These are phyloP conservation scores for Halcyon malimbica DNA, from an alignment of 2,113 vertebrate genomes.

Conservation along the genomic window DNA sequence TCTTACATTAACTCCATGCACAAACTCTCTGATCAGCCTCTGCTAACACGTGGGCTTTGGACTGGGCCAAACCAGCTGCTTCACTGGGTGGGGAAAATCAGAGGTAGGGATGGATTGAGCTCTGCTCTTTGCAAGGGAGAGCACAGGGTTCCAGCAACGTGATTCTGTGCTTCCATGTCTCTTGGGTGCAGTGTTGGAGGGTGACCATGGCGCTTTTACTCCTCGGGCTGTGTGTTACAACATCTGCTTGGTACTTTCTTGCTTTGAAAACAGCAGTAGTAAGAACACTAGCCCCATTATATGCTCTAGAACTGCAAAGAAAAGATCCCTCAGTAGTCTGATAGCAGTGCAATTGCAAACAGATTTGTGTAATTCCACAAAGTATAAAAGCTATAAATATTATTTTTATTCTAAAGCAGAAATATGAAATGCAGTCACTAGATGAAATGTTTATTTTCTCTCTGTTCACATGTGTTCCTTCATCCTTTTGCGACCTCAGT, in stretches of 20 bases:
- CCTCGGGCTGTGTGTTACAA: neutral
- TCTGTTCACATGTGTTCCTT: neutral
- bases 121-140: neutral
- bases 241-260: neutral
- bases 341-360: neutral
- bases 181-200: neutral
- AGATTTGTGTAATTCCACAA: neutral
- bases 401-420: neutral
- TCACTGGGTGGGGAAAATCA: neutral
- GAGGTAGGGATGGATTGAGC: neutral
- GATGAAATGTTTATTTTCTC: neutral
- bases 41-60: fast-evolving
- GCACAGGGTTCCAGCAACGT: neutral
- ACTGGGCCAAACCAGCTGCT: neutral
- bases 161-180: neutral
- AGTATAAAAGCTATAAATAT: neutral
- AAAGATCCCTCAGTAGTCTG: neutral
- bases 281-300: neutral
- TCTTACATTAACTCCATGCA: neutral
- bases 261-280: neutral
- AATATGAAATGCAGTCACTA: neutral
- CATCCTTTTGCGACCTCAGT: neutral
- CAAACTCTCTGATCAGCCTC: neutral
- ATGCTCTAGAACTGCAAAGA: neutral
- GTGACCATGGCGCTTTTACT: neutral